Conservation (phyloP, 2,888 invertebrate genomes). For the Dysmachus trigonus region DNA sequence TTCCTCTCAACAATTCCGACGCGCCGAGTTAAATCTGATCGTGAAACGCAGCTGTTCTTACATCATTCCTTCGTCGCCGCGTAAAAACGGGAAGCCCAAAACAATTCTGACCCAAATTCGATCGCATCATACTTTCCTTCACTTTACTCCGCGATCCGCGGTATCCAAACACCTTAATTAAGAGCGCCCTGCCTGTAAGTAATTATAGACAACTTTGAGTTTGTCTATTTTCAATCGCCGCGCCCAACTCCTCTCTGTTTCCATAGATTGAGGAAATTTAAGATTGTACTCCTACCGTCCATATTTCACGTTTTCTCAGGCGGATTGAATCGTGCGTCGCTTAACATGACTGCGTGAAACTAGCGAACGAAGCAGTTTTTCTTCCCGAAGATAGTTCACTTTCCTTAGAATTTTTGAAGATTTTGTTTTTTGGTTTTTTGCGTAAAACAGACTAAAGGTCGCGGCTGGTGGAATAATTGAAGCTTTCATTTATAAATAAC, state of each 20-base stretch:
- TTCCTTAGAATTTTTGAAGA: neutral
- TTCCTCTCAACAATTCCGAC: neutral
- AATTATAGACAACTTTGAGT: constrained; percentile 24
- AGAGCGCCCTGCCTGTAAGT: neutral
- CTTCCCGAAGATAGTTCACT: neutral
- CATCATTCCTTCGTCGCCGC: neutral
- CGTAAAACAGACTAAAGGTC: constrained; percentile 17
- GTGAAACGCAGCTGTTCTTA: neutral
- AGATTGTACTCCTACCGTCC: neutral
- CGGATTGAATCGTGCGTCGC: neutral
- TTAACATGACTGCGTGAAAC: neutral
- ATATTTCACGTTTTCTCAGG: neutral
- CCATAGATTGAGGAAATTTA: constrained; percentile 11
- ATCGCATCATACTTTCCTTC: constrained; percentile 10
- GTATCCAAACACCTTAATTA: neutral
- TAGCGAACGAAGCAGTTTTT: neutral
- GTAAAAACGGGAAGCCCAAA: neutral
- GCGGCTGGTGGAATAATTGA: neutral
- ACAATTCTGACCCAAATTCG: constrained; percentile 27
- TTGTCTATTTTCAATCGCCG: constrained; percentile 23
- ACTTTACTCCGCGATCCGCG: neutral
- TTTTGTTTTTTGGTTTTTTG: neutral
- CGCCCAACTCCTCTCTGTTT: neutral
- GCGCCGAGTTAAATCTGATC: neutral
- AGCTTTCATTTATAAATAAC: constrained; percentile 21